Evolutionary conservation across 2,888 invertebrate genomes (phyloP), one percentile per base, ranked within the genome.

Genomic region (Ecdyonurus torrentis): DNA sequence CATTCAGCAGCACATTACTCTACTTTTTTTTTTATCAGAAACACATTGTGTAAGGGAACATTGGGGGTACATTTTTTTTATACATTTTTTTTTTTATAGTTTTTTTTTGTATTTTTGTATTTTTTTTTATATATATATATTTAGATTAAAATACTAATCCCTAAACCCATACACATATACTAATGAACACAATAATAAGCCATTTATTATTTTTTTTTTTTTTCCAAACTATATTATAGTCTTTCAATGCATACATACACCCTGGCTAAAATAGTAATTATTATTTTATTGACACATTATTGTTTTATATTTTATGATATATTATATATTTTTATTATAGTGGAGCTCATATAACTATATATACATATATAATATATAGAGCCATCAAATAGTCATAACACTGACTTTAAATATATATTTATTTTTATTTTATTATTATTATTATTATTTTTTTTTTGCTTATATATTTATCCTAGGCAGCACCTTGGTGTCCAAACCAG

Each of bases 121-220:
- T 63, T 60, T 62, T 62, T 62, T 58, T 59, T 63, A 60, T 63
- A 63, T 59, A 63, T 59, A 63, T 63, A 63, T 63, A 52, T 63
- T 52, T 52, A 60, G 63, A 59, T 37, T 63, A 63, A 60, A 63
- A 60, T 60, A 59, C 63, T 62, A 59, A 63, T 63, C 59, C 60
- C 63, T 63, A 53, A 63, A 60, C 63, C 37, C 37, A 37, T 37
- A 37, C 37, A 37, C 37, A 37, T 37, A 37, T 10, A 10, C 37
- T 37, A 37, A 37, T 37, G 37, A 37, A 37, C 37, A 37, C 37
- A 37, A 37, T 37, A 37, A 37, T 37, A 37, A 37, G 37, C 37
- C 37, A 37, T 37, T 37, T n/a, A n/a, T n/a, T n/a, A n/a, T n/a
- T n/a, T n/a, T n/a, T n/a, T n/a, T n/a, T n/a, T n/a, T n/a, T 37